Evolutionary conservation across 2,113 vertebrate species (phyloP), one percentile per base, ranked within the genome.

Genomic region (Hippoglossus stenolepis): DNA sequence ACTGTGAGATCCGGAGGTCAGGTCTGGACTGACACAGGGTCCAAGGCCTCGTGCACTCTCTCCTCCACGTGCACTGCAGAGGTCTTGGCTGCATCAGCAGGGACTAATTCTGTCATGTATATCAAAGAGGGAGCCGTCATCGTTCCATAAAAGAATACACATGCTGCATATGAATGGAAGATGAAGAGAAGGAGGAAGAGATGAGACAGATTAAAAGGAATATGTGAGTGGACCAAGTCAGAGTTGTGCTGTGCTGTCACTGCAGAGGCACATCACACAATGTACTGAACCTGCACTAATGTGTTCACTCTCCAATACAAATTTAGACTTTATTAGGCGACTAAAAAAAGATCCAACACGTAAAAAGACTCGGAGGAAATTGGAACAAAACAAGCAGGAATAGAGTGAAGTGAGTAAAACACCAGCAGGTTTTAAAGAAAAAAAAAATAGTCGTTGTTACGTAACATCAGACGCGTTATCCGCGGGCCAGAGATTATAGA

Each of bases 101-200:
- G 64, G 75, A 80, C 35, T 70, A 14, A 80, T 45, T 58, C 74
- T 84, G 68, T 69, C 73, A 61, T 51, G 63, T 24, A 60, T 64
- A 82, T 90, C 73, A 91, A 90, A 89, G 86, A 43, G 28, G 49
- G 76, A 75, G 80, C 47, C 43, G 73, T 80, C 83, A 77, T 75
- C 53, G 13, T n/a, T 58, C 54, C 4, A 24, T 80, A 12, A 70
- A 49, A 74, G 73, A 69, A 65, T 21, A 17, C 24, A 70, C 69
- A 64, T 17, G 66, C 73, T 40, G 74, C 7, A 24, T 53, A 65
- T 69, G 73, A 84, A 84, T 65, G 72, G 43, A 38, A 58, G 63
- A 69, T 53, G 77, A 77, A 68, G 2, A 51, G 47, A 60, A 43
- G 0, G 38, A 77, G 70, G 62, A 69, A 21, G 0, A 73, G 80